phyloP scores from a whole-genome alignment of 2,113 vertebrate species.

The Hippocampus zosterae region DNA sequence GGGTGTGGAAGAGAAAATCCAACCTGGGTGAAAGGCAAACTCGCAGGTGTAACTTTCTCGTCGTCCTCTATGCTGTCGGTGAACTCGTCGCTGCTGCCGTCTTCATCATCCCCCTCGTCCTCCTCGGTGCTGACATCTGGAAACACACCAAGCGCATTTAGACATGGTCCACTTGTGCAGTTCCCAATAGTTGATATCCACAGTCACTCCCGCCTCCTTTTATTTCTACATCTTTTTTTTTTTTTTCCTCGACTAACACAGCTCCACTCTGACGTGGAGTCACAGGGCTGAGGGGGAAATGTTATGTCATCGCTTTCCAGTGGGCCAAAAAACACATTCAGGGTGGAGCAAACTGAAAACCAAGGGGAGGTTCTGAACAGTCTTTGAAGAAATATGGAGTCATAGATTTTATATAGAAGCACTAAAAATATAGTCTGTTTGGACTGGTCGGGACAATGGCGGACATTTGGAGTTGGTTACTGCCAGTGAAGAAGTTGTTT shows the following conservation, averaged over 20 bases:
- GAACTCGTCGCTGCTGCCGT: slow-evolving; percentile 74
- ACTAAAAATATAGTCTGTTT: background rate
- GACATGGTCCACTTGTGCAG: background rate
- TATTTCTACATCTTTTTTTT: slow-evolving; percentile 1
- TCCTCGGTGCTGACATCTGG: slow-evolving; percentile 75
- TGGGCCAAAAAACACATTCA: slow-evolving; percentile 39
- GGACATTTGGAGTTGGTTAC: background rate
- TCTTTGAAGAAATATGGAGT: background rate
- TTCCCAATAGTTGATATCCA: background rate
- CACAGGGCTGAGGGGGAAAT: slow-evolving; percentile 53
- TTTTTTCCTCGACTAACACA: slow-evolving; percentile 5
- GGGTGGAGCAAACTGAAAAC: slow-evolving; percentile 4
- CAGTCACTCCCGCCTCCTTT: background rate
- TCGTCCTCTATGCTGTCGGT: slow-evolving; percentile 81
- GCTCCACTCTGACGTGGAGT: slow-evolving; percentile 42
- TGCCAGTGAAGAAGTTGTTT: background rate
- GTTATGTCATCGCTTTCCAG: slow-evolving; percentile 52
- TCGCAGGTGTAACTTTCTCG: slow-evolving; percentile 55
- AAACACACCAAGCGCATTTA: slow-evolving; percentile 46
- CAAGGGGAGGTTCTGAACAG: background rate
- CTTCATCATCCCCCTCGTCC: slow-evolving; percentile 60
- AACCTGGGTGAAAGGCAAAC: slow-evolving; percentile 66
- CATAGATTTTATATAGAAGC: background rate
- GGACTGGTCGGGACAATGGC: background rate
- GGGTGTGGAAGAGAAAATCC: background rate